phyloP scores from a whole-genome alignment of 1,140 invertebrate genomes.

The Thaumatotibia leucotreta region DNA sequence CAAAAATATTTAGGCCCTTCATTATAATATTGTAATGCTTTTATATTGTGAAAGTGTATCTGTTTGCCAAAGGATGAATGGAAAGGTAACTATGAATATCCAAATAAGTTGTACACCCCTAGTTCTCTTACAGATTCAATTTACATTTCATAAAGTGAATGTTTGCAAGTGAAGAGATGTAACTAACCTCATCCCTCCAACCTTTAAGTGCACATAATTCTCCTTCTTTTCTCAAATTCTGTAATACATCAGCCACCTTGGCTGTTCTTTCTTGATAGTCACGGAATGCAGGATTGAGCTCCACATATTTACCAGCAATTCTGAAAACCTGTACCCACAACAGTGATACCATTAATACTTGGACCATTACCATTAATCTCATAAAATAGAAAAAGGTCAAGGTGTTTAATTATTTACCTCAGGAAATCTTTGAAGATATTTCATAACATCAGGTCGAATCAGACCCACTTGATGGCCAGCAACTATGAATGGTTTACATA shows the following conservation, averaged over 20 bases:
- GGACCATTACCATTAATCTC: not conserved
- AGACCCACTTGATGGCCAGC: slow-evolving; percentile 92
- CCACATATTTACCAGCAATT: slow-evolving; percentile 83
- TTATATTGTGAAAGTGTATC: too few relatives aligned
- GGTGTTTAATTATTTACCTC: slow-evolving; percentile 77
- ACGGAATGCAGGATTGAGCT: slow-evolving; percentile 89
- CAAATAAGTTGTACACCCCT: too few relatives aligned
- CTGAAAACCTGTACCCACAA: slow-evolving; percentile 80
- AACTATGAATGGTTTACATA: slow-evolving; percentile 91
- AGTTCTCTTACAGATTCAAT: too few relatives aligned
- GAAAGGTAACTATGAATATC: too few relatives aligned
- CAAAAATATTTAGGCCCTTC: too few relatives aligned
- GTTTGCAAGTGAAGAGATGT: not conserved
- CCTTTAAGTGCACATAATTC: slow-evolving; percentile 83
- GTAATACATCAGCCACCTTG: slow-evolving; percentile 87
- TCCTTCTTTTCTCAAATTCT: slow-evolving; percentile 82
- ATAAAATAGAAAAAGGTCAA: not conserved
- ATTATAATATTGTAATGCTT: too few relatives aligned
- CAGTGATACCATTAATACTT: slow-evolving; percentile 1
- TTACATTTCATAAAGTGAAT: not conserved
- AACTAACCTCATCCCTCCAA: slow-evolving; percentile 91
- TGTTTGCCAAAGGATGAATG: too few relatives aligned
- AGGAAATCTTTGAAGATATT: slow-evolving; percentile 87
- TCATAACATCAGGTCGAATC: slow-evolving; percentile 87
- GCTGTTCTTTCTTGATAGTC: slow-evolving; percentile 88